Conservation (phyloP, 2,113 vertebrate genomes). For the Equus przewalskii region DNA sequence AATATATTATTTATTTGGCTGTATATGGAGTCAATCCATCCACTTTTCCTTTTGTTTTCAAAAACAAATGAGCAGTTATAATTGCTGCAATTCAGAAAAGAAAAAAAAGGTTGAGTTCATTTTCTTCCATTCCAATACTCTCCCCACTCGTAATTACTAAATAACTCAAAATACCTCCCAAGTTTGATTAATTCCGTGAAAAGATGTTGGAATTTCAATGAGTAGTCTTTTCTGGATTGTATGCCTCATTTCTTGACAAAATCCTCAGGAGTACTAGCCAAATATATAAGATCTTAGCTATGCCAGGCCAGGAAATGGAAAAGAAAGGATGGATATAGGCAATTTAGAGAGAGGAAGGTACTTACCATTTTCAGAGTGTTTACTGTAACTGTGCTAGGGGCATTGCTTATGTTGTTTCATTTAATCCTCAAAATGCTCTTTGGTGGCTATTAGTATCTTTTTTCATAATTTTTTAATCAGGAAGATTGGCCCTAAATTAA, state of each 20-base stretch:
- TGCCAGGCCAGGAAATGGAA: neutral
- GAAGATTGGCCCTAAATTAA: no score
- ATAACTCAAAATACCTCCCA: neutral
- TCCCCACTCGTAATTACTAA: neutral
- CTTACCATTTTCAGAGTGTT: neutral
- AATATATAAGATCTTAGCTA: neutral
- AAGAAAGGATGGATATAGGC: neutral
- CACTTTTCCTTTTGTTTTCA: neutral
- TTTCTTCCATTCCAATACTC: neutral
- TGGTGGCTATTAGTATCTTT: neutral
- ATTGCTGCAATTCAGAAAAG: neutral
- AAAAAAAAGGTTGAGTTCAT: neutral
- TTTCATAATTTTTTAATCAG: no score
- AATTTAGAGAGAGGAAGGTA: neutral
- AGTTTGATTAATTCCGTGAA: conserved; percentile 10
- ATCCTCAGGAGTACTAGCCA: neutral
- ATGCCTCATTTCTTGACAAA: conserved; percentile 23
- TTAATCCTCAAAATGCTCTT: neutral
- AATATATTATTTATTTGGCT: neutral
- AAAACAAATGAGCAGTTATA: neutral
- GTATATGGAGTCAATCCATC: neutral
- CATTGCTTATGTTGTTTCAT: neutral
- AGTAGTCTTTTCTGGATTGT: neutral
- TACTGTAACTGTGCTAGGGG: neutral
- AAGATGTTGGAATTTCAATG: neutral